Evolutionary conservation across 2,888 invertebrate genomes (phyloP), one percentile per base, ranked within the genome.

Genomic region (Cosmopolites sordidus): DNA sequence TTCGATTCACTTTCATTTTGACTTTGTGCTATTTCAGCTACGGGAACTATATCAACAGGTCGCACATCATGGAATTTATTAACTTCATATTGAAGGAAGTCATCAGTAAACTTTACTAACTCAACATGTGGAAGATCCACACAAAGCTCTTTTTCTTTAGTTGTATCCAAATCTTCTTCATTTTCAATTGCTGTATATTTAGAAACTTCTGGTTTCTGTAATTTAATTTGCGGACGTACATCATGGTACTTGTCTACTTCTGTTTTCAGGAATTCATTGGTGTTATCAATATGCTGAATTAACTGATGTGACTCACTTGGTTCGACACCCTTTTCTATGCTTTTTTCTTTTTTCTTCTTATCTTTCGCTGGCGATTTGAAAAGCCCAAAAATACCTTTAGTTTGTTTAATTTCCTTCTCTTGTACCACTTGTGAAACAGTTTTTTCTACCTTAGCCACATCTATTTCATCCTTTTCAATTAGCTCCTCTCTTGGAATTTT

Each of bases 31-130:
- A 12, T 15, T 41, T 50, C 43, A n/a, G 12, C 16, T 1, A 16
- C 38, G 33, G 6, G 8, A 0, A 29, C 16, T 4, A 44, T 15
- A 17, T 49, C 33, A 12, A 52, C 40, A 18, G 60, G 60, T 12
- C 55, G 47, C 11, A 61, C 59, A 50, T 63, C 62, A 30, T 63
- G 59, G 44, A 58, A 62, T 44, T 40, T 56, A 30, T 56, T 53
- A 11, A 62, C 52, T 58, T 64, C 64, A 27, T 51, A 50, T 39
- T 51, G 51, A 1, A 63, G 33, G 38, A 63, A 64, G 15, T 57
- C 33, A 18, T 60, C 56, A 1, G 29, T 37, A 15, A 48, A n/a
- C 11, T 37, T 37, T n/a, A 14, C 4, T n/a, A 14, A n/a, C n/a
- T 37, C 14, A 8, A 5, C n/a, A 12, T 37, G 37, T 4, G n/a